phyloP scores from a whole-genome alignment of 2,113 vertebrate species.

The Edolisoma coerulescens region DNA sequence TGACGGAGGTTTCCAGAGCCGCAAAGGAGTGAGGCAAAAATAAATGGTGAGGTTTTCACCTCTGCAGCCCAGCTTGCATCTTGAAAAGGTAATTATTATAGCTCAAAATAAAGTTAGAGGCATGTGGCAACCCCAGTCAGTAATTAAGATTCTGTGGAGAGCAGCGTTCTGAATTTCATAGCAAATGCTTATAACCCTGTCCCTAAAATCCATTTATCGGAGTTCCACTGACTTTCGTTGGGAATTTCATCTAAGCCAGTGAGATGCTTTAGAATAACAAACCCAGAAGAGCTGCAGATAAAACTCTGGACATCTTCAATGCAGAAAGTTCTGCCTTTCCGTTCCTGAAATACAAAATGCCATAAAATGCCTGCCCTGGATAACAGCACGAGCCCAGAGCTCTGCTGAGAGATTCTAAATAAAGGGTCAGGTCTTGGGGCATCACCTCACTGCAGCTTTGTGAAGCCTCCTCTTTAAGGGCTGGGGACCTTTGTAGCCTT shows the following conservation, averaged over 20 bases:
- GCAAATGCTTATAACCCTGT: neutral
- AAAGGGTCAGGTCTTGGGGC: neutral
- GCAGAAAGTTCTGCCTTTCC: neutral
- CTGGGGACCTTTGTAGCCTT: neutral
- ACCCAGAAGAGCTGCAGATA: neutral
- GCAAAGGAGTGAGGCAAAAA: neutral
- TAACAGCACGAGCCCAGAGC: neutral
- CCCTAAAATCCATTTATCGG: slow-evolving; percentile 28
- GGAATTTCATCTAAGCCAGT: neutral
- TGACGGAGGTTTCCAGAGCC: neutral
- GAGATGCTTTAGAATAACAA: neutral
- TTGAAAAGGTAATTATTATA: neutral
- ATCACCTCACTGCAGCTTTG: neutral
- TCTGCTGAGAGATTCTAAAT: neutral
- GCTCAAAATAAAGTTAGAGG: neutral
- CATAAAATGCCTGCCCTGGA: neutral
- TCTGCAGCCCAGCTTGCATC: neutral
- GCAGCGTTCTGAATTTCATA: neutral
- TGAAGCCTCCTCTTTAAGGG: neutral
- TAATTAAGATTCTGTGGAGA: neutral
- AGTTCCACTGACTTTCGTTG: neutral
- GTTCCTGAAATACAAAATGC: neutral
- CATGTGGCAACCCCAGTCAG: neutral
- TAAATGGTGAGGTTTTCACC: neutral
- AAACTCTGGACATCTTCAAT: neutral